Evolutionary conservation across 2,888 invertebrate species (phyloP), one percentile per base, ranked within the genome.

Genomic region (Eupeodes luniger): DNA sequence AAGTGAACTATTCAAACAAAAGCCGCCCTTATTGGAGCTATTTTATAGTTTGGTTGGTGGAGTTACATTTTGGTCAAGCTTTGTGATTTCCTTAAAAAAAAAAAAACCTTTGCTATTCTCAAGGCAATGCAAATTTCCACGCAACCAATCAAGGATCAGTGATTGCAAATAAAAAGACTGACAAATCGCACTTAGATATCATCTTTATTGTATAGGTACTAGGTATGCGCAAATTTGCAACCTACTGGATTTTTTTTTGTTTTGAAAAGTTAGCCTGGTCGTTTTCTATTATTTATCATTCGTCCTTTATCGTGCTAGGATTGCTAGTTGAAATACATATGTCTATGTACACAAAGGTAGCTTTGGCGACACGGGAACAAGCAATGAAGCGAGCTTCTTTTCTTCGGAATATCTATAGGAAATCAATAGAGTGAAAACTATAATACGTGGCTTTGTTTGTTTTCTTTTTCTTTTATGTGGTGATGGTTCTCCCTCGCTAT

Each of bases 391-490:
- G 74, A 9, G 9, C 51, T 34, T n/a, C 36, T 40, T 47, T 12
- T 55, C 66, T 47, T 67, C 10, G 64, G 12, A 64, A 74, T 61
- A 82, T 76, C 47, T 70, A 55, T 70, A 79, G 66, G 53, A 61
- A 83, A 85, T 85, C 85, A 70, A 85, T 85, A 85, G 59, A 75
- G 75, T 80, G 62, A 59, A 85, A 80, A 69, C 34, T 64, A 74
- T 55, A 49, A 59, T 51, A 67, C 9, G 40, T 5, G 40, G 5
- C 4, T 40, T 40, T 40, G 6, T 40, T 40, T 40, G 59, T 66
- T 64, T 36, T 49, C 5, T 67, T 66, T 64, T 36, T 49, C 57
- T 10, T 57, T 14, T n/a, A 27, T 40, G 53, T n/a, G 9, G 27
- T 55, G n/a, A n/a, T n/a, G 6, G 49, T n/a, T n/a, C 5, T 40